These are phyloP conservation scores for Geococcyx californianus DNA, from an alignment of 2,113 vertebrate genomes.

Conservation along the genomic window DNA sequence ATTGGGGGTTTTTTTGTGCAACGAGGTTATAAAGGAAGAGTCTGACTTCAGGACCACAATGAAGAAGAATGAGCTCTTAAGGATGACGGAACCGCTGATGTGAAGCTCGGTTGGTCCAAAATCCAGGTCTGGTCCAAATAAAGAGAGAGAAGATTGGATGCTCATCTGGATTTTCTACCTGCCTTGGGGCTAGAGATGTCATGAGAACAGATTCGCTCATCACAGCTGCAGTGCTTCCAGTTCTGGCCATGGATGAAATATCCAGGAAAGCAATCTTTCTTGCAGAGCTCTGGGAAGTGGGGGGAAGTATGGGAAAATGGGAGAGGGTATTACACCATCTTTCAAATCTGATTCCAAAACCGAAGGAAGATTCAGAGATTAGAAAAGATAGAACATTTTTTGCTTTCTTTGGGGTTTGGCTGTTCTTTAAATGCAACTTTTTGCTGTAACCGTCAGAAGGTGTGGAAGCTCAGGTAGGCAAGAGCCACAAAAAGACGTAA, in stretches of 20 bases:
- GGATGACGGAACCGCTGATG: constrained; percentile 14
- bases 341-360: constrained; percentile 24
- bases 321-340: background rate
- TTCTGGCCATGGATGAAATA: constrained; percentile 28
- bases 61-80: constrained; percentile 51
- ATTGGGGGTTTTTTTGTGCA: background rate
- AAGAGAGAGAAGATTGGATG: constrained; percentile 29
- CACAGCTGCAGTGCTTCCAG: constrained; percentile 57
- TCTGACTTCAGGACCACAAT: constrained; percentile 45
- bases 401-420: background rate
- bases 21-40: constrained; percentile 37
- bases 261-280: constrained; percentile 31
- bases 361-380: background rate
- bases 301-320: background rate
- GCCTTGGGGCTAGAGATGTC: constrained; percentile 52
- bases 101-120: constrained; percentile 18
- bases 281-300: background rate
- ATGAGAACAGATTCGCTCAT: constrained; percentile 60
- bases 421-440: background rate
- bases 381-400: background rate
- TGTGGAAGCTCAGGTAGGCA: background rate
- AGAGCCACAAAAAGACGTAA: background rate
- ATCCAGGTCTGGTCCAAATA: constrained; percentile 13
- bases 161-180: constrained; percentile 47
- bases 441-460: background rate